A percentile compares a stretch with the other conserved stretches of the same genome.
Evolutionary conservation across 2,113 vertebrate genomes (phyloP).

Genomic region (Rostratula benghalensis): DNA sequence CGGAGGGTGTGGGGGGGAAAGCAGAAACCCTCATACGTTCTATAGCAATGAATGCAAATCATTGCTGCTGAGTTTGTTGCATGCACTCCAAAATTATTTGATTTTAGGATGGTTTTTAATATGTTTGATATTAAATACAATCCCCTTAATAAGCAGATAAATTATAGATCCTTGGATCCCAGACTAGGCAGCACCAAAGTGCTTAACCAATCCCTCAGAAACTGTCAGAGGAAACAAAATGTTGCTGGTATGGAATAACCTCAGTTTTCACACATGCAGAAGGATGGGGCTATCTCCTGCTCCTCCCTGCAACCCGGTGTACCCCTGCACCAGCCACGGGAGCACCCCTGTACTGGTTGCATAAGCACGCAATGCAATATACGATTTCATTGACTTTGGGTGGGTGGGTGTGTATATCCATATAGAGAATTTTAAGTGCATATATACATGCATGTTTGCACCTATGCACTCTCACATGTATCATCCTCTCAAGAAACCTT

Average conservation of each 20-base stretch:
- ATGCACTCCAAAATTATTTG: not conserved
- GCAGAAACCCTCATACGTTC: not conserved
- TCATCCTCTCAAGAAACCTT: not conserved
- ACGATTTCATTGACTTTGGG: not conserved
- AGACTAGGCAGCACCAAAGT: not conserved
- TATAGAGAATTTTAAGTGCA: fast-evolving
- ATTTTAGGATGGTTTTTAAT: not conserved
- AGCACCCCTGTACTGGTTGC: not conserved
- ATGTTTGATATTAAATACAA: not conserved
- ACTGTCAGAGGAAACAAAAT: not conserved
- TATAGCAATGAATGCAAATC: not conserved
- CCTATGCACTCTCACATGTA: too few relatives aligned
- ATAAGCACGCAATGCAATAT: not conserved
- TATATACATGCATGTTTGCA: fast-evolving
- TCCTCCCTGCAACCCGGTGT: not conserved
- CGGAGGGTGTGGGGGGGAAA: too few relatives aligned
- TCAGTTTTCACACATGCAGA: fast-evolving
- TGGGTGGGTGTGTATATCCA: not conserved
- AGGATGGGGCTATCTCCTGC: fast-evolving
- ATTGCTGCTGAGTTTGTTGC: not conserved
- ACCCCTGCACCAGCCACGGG: fast-evolving
- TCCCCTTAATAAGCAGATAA: not conserved
- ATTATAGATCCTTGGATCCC: not conserved
- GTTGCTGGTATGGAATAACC: not conserved
- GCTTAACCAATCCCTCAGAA: not conserved